phyloP scores from a whole-genome alignment of 2,113 vertebrate genomes.

The Chroicocephalus ridibundus region DNA sequence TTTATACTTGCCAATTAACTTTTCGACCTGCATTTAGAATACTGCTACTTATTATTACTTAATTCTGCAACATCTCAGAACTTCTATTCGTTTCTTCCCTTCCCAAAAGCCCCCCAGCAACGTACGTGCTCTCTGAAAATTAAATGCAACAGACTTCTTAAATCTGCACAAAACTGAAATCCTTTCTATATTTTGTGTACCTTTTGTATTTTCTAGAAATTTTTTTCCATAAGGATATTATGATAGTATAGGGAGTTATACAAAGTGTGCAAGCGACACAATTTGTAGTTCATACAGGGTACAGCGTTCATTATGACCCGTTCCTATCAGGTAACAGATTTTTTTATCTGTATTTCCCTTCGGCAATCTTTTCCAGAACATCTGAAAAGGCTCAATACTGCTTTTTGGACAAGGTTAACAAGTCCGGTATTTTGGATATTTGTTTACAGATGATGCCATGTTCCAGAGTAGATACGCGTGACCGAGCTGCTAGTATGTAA shows the following conservation, averaged over 20 bases:
- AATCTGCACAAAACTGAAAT: not conserved
- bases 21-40: not conserved
- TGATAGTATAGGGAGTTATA: not conserved
- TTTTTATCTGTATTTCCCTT: not conserved
- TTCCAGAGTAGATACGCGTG: accelerated
- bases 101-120: not conserved
- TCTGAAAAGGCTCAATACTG: not conserved
- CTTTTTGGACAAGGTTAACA: not conserved
- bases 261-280: not conserved
- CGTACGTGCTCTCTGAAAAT: not conserved
- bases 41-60: not conserved
- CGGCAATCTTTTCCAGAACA: not conserved
- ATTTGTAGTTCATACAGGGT: not conserved
- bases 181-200: not conserved
- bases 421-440: not conserved
- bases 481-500: not conserved
- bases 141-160: not conserved
- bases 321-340: not conserved
- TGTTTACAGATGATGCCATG: not conserved
- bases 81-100: not conserved
- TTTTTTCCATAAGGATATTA: not conserved
- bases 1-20: not conserved
- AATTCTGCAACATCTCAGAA: not conserved
- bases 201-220: not conserved
- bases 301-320: not conserved